Conservation (phyloP, 2,797 vertebrate species). For the Sus cebifrons region DNA sequence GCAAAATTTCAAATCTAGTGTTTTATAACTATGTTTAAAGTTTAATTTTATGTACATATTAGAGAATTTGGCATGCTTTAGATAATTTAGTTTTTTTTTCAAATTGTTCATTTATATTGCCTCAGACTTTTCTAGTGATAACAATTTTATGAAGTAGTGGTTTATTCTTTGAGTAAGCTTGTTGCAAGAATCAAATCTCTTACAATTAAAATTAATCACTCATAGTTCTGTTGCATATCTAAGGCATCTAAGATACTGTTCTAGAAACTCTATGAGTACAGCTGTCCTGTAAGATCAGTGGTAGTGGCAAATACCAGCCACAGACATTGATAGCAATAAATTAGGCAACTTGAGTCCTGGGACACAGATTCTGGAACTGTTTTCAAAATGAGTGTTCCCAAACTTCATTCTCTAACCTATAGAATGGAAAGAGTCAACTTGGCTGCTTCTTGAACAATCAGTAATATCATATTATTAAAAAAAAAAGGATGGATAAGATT, state of each 20-base stretch:
- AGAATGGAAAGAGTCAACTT: neutral
- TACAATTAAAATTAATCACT: neutral
- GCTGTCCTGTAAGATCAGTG: neutral
- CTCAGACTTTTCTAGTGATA: neutral
- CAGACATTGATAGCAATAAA: neutral
- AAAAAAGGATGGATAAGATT: neutral
- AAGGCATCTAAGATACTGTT: neutral
- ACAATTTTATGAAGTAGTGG: neutral
- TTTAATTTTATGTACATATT: slow-evolving; percentile 35
- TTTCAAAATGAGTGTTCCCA: neutral
- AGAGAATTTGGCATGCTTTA: neutral
- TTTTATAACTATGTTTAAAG: neutral
- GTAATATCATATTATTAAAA: neutral
- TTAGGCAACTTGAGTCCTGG: neutral
- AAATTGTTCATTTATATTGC: neutral
- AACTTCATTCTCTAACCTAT: neutral
- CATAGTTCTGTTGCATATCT: neutral
- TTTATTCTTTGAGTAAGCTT: neutral
- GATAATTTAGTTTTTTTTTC: neutral
- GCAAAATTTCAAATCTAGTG: neutral
- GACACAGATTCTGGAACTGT: neutral
- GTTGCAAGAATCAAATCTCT: slow-evolving; percentile 8
- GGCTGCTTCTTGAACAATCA: neutral
- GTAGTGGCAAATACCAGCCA: neutral
- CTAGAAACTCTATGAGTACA: neutral